Evolutionary conservation across 2,113 vertebrate genomes (phyloP), one percentile per base, ranked within the genome.

Genomic region (Calyptomena viridis): DNA sequence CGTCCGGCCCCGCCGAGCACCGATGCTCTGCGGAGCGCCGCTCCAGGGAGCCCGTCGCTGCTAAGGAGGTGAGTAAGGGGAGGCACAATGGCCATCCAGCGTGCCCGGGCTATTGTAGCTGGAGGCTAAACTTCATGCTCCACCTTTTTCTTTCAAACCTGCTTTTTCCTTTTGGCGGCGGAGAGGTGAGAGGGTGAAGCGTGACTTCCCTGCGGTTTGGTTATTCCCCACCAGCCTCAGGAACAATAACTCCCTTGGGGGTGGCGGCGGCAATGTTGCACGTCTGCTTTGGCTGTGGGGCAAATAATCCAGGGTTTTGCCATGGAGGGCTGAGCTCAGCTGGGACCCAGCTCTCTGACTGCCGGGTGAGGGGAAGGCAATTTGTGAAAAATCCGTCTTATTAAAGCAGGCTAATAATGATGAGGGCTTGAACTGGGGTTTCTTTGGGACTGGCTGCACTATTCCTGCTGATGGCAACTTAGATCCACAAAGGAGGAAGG

Each of bases 171-270:
- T 59, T 74, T 14, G 75, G n/a, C 5, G 21, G 11, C 7, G 13
- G 52, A 46, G 85, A 95, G 35, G 58, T 88, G 63, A 14, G 60
- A 93, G 79, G 81, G 33, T 71, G 84, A 94, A 92, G 87, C 4
- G 20, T 7, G 37, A n/a, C 27, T 53, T 80, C 74, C 22, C 46
- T 50, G 28, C 7, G 9, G 18, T 56, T 71, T 46, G 58, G 47
- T 89, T 82, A 33, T 79, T 90, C 64, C 73, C 46, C 77, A 77
- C 58, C 69, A 66, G 71, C 42, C 52, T 79, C 67, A 6, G 79
- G 89, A 94, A 93, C 95, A 95, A 95, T 92, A 84, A 89, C 84
- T 89, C 86, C 77, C 82, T 33, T 52, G 58, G 89, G 79, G 94
- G 85, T 56, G 86, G 68, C 8, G 14, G 52, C 4, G 19, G 47